Evolutionary conservation across 2,888 invertebrate species (phyloP).

Genomic region (Megamerina dolium): DNA sequence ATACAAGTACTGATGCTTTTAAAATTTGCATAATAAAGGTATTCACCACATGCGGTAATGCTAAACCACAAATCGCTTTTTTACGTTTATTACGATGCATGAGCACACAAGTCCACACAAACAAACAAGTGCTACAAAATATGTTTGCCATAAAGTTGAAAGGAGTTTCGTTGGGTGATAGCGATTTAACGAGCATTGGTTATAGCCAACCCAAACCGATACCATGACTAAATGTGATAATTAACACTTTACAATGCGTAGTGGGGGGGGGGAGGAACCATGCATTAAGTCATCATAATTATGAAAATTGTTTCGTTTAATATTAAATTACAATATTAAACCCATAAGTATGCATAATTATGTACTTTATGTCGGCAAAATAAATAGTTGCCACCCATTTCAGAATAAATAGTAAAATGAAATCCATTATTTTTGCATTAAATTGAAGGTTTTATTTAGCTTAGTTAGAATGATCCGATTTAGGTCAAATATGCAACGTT

Average conservation of each 20-base stretch:
- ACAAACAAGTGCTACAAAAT: conserved; percentile 36
- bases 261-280: neutral
- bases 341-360: too few relatives aligned
- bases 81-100: conserved; percentile 40
- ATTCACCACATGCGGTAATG: conserved; percentile 42
- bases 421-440: too few relatives aligned
- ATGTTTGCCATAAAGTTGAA: conserved; percentile 33
- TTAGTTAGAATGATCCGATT: too few relatives aligned
- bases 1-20: neutral
- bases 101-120: conserved; percentile 41
- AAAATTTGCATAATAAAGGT: neutral
- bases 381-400: too few relatives aligned
- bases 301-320: too few relatives aligned
- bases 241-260: too few relatives aligned
- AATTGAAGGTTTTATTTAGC: too few relatives aligned
- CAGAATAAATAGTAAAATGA: too few relatives aligned
- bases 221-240: conserved; percentile 41
- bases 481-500: too few relatives aligned
- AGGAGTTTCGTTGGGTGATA: conserved; percentile 30
- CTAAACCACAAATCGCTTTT: conserved; percentile 32
- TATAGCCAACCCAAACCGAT: conserved; percentile 41
- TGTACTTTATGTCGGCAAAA: too few relatives aligned
- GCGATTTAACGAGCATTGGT: conserved; percentile 36
- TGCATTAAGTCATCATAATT: too few relatives aligned
- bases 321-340: too few relatives aligned